Base-by-base conservation (phyloP, 1,140 invertebrate species). In the Globodera rostochiensis region DNA sequence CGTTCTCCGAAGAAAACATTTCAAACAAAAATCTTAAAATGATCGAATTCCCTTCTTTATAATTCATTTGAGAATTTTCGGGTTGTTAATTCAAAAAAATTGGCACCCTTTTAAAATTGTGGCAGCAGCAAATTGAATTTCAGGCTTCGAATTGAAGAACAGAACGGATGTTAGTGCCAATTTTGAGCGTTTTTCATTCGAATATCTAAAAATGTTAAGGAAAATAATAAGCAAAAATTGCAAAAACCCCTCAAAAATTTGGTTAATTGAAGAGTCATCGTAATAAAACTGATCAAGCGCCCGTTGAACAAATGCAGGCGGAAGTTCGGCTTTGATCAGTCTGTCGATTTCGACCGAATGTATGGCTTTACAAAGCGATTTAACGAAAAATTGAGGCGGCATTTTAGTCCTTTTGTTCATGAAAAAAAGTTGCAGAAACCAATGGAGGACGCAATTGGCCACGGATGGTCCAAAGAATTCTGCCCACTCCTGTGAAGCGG, bases 401-500 rank as follows among this genome's bases (percentile, higher is more conserved):
- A 67, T 46, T 79, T 46, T 46, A 47, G 46, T 25, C 3, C 1
- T 47, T 25, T 74, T 50, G 21, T n/a, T 19, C 9, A 53, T 77
- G 45, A 8, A 19, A 73, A 21, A 64, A 45, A 45, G 47, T 8
- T 77, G 47, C 15, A 77, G 46, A 60, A 84, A 86, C 84, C 84
- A 85, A 15, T 69, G 57, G 6, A 79, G 45, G 21, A 83, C 50
- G 64, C 71, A 78, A 53, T n/a, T 79, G 1, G 75, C 73, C 13
- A 77, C 75, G 9, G 84, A 70, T 60, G 84, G 69, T 11, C 85
- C 71, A 50, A 85, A 85, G 66, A 85, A 85, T 50, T 85, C 84
- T 8, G 67, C 49, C 84, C 84, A 85, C 49, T 85, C 84, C 47
- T 80, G 25, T 25, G 4, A 47, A 80, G 45, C 3, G 67, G 6